These are phyloP conservation scores for Cylindroiulus punctatus DNA, from an alignment of 2,888 invertebrate species.

Conservation along the genomic window DNA sequence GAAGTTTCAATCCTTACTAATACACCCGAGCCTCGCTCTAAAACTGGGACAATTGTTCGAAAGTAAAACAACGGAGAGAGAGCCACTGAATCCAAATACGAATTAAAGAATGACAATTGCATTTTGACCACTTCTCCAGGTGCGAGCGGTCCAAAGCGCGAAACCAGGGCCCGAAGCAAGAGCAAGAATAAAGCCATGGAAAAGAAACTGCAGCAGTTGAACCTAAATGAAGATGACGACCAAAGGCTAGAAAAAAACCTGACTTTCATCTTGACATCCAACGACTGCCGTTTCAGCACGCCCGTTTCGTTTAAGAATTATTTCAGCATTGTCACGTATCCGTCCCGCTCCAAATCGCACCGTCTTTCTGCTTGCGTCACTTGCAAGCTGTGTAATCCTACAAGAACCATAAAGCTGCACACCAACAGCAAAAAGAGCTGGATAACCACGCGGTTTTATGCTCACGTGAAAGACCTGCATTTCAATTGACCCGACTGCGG, in stretches of 20 bases:
- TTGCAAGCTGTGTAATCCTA: constrained; percentile 42
- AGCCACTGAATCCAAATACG: constrained; percentile 22
- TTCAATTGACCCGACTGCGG: background rate
- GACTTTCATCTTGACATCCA: background rate
- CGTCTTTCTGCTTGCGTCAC: background rate
- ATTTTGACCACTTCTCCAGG: constrained; percentile 29
- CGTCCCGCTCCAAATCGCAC: background rate
- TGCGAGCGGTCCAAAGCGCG: constrained; percentile 33
- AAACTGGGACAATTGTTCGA: background rate
- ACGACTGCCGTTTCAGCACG: constrained; percentile 2
- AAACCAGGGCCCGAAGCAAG: background rate
- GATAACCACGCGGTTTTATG: background rate
- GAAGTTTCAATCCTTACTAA: too few species aligned
- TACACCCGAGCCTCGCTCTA: too few species aligned
- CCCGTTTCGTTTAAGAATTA: background rate
- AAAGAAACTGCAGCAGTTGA: background rate
- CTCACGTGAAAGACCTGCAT: background rate
- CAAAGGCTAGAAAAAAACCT: constrained; percentile 16
- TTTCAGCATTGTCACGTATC: constrained; percentile 27
- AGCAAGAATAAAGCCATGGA: constrained; percentile 34
- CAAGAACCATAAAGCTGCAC: constrained; percentile 1
- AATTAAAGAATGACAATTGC: constrained; percentile 32
- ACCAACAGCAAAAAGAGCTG: constrained; percentile 13
- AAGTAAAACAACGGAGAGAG: constrained; percentile 15
- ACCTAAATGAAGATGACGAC: background rate